Conservation (phyloP, 2,113 vertebrate species). For the Raja brachyura region DNA sequence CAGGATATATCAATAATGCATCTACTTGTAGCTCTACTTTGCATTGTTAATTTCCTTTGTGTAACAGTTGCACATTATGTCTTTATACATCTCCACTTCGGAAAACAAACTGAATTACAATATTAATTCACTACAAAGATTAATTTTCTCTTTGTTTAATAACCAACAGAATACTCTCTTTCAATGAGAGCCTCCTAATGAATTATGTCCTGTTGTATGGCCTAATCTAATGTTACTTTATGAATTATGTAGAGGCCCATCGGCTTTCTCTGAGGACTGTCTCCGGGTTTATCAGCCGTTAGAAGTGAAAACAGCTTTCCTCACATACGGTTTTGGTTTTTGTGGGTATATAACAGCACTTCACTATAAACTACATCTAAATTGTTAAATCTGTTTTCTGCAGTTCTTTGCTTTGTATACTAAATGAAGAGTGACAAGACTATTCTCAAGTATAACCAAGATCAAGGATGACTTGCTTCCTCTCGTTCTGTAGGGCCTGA, state of each 20-base stretch:
- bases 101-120: not conserved
- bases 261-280: not conserved
- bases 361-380: not conserved
- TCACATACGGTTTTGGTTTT: not conserved
- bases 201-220: not conserved
- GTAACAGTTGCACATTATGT: not conserved
- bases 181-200: not conserved
- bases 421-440: not conserved
- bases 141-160: not conserved
- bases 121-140: not conserved
- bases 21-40: constrained; percentile 8
- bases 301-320: not conserved
- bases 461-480: no score
- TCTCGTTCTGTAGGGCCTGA: no score
- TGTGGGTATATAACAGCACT: not conserved
- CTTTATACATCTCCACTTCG: not conserved
- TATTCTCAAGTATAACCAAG: no score
- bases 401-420: not conserved
- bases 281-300: not conserved
- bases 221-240: not conserved
- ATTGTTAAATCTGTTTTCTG: not conserved
- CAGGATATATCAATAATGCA: not conserved
- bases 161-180: not conserved
- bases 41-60: constrained; percentile 10
- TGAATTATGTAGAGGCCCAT: not conserved